Conservation (phyloP, 2,888 invertebrate genomes). For the Agriopis leucophaearia region DNA sequence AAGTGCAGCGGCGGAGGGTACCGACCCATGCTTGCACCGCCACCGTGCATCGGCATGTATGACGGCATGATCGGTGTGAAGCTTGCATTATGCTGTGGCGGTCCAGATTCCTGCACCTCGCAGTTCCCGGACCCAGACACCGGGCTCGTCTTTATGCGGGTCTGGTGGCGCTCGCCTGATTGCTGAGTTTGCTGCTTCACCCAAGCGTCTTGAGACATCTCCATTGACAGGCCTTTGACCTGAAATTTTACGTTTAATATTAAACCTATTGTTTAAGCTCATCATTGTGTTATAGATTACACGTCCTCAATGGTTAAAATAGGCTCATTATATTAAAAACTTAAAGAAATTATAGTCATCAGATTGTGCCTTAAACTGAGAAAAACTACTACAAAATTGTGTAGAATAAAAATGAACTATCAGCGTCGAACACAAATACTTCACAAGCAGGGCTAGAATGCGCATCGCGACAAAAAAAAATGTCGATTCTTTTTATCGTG, state of each 20-base stretch:
- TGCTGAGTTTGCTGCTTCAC: slow-evolving; percentile 82
- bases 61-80: slow-evolving; percentile 80
- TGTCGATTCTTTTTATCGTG: too few species aligned
- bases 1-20: slow-evolving; percentile 87
- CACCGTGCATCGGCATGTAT: slow-evolving; percentile 75
- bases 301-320: too few species aligned
- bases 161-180: slow-evolving; percentile 74
- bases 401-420: too few species aligned
- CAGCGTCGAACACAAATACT: too few species aligned
- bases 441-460: too few species aligned
- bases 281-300: too few species aligned
- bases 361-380: too few species aligned
- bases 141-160: slow-evolving; percentile 80
- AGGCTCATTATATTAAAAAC: too few species aligned
- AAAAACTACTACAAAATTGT: too few species aligned
- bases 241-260: slow-evolving; percentile 53
- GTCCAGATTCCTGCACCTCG: slow-evolving; percentile 87
- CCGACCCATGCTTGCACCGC: slow-evolving; percentile 74
- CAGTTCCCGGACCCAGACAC: slow-evolving; percentile 78
- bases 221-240: slow-evolving; percentile 84
- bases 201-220: slow-evolving; percentile 83
- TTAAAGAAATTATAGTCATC: too few species aligned
- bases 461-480: too few species aligned
- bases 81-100: slow-evolving; percentile 70
- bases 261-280: slow-evolving; percentile 18